phyloP scores from a whole-genome alignment of 2,113 vertebrate genomes.

The Onychorhynchus coronatus region DNA sequence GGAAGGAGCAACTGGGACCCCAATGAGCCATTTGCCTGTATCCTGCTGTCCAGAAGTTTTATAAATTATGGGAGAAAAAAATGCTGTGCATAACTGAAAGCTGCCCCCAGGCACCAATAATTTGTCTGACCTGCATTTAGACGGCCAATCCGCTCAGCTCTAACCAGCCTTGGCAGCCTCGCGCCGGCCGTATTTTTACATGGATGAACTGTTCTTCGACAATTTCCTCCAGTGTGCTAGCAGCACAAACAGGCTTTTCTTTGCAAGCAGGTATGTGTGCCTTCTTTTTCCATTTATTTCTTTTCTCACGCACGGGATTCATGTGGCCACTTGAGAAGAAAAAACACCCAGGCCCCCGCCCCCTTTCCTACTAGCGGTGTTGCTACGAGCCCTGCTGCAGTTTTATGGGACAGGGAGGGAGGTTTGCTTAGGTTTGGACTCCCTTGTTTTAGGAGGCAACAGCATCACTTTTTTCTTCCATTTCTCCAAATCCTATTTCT shows the following conservation, averaged over 20 bases:
- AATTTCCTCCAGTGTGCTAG: slow-evolving; percentile 51
- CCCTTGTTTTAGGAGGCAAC: background rate
- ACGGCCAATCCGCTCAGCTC: background rate
- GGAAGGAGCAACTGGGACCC: slow-evolving; percentile 54
- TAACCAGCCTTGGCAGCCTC: slow-evolving; percentile 53
- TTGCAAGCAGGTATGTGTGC: slow-evolving; percentile 39
- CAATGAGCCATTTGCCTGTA: slow-evolving; percentile 55
- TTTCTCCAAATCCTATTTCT: background rate
- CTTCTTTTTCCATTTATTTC: slow-evolving; percentile 32
- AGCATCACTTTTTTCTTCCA: background rate
- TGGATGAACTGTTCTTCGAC: slow-evolving; percentile 61
- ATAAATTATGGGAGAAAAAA: slow-evolving; percentile 49
- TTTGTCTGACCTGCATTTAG: slow-evolving; percentile 44
- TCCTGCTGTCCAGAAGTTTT: slow-evolving; percentile 58
- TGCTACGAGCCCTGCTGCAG: background rate
- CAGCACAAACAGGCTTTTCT: slow-evolving; percentile 62
- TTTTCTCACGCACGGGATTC: background rate
- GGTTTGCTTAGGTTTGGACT: background rate
- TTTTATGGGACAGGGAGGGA: background rate
- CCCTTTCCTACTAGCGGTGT: background rate
- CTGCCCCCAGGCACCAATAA: slow-evolving; percentile 56
- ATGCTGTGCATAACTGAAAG: background rate
- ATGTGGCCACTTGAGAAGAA: background rate
- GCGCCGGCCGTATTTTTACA: slow-evolving; percentile 29
- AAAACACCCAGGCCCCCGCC: background rate